Base-by-base conservation (phyloP, 2,888 invertebrate genomes). In the Habrosyne pyritoides region DNA sequence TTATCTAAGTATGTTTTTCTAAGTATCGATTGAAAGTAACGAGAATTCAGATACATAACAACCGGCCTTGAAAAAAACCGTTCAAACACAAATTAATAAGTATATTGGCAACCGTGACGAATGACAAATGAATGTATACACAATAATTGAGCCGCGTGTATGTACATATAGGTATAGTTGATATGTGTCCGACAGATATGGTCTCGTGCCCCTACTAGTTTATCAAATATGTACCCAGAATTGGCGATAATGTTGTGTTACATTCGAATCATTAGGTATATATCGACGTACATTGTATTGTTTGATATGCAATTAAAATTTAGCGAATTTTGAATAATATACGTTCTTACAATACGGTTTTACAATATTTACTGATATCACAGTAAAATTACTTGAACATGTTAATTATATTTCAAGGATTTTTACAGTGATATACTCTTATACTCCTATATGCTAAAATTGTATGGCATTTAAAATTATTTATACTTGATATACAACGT, bases 121-220 rank as follows among this genome's bases (percentile, higher is more conserved):
- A 84, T 81, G 72, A 76, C 72, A 77, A 76, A 81, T 79, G 75
- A 81, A 82, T 82, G 77, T 81, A 77, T 83, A 80, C 82, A 84
- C 81, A 82, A 84, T 79, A 67, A 75, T 67, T 67, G 64, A 66
- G 59, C 69, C 57, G 59, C 66, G 60, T 57, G 54, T 60, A 61
- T 30, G 18, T 42, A n/a, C n/a, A 24, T 24, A 7, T 24, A 42
- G n/a, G 42, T 42, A 42, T 18, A 14, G 2, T 54, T 52, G 56
- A 61, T 66, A 64, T 67, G 61, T 61, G 58, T 53, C 60, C 57
- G 63, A 68, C 60, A 69, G 60, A 63, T 69, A 65, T 57, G 64
- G 55, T 57, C 50, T 56, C 52, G 48, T 21, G 53, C 66, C 66
- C 61, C 63, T 74, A 71, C 67, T 21, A 61, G 26, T 28, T 57